Percentiles rank a stretch among this genome's conserved stretches.
phyloP scores from a whole-genome alignment of 2,797 vertebrate genomes.

The Parauchenoglanis punctatus region DNA sequence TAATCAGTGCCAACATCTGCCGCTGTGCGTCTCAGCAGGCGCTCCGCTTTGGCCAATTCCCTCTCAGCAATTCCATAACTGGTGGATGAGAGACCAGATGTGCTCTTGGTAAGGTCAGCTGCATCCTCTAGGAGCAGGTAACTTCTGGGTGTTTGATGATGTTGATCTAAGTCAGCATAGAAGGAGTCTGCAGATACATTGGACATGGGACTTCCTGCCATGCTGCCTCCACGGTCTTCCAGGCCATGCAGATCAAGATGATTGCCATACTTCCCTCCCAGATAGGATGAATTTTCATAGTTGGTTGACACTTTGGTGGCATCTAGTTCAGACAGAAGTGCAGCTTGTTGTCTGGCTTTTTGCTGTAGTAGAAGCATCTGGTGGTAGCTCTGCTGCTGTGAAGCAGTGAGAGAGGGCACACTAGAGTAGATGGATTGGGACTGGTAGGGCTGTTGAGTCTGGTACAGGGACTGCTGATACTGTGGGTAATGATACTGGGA shows the following conservation, averaged over 20 bases:
- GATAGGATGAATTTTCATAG: slow-evolving; percentile 84
- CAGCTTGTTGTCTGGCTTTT: slow-evolving; percentile 90
- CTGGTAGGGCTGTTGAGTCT: slow-evolving; percentile 89
- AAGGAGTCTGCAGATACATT: slow-evolving; percentile 92
- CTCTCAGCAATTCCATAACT: slow-evolving; percentile 93
- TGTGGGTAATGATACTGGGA: slow-evolving; percentile 90
- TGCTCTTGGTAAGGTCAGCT: slow-evolving; percentile 89
- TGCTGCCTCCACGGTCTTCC: slow-evolving; percentile 85
- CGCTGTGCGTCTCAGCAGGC: slow-evolving; percentile 83
- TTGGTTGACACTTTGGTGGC: slow-evolving; percentile 83
- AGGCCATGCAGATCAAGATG: slow-evolving; percentile 92
- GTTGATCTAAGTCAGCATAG: slow-evolving; percentile 89
- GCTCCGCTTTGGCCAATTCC: slow-evolving; percentile 92
- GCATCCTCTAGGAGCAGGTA: slow-evolving; percentile 95
- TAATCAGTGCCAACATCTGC: slow-evolving; percentile 92
- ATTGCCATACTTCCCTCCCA: slow-evolving; percentile 87
- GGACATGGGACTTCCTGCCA: slow-evolving; percentile 92
- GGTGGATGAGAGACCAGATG: slow-evolving; percentile 81
- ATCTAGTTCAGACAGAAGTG: slow-evolving; percentile 89
- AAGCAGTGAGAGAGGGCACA: slow-evolving; percentile 89
- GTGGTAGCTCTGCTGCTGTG: slow-evolving; percentile 88
- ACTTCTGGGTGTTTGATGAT: slow-evolving; percentile 86
- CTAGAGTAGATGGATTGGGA: slow-evolving; percentile 95
- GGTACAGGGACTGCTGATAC: slow-evolving; percentile 87
- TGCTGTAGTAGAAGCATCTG: slow-evolving; percentile 93